Percentiles rank a stretch among this genome's conserved stretches.
Conservation (phyloP, 1,140 invertebrate species). For the Samia ricini region DNA sequence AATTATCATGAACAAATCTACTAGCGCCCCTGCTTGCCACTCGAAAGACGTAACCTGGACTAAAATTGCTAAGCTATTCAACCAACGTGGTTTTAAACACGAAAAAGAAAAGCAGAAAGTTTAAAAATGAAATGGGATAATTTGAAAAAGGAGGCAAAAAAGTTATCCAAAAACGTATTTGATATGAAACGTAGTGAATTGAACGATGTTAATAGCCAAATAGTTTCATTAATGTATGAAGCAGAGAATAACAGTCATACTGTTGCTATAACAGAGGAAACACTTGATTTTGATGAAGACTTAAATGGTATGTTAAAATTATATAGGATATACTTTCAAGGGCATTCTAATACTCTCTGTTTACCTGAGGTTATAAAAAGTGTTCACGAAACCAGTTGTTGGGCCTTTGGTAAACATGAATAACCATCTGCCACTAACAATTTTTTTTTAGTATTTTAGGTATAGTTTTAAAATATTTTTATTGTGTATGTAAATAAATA, state of each 20-base stretch:
- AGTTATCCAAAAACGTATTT: constrained; percentile 45
- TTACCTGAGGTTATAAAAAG: not conserved
- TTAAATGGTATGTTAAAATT: constrained; percentile 28
- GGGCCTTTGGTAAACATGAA: no score
- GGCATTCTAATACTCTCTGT: not conserved
- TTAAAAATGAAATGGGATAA: constrained; percentile 70
- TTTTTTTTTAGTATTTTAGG: no score
- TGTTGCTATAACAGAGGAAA: constrained; percentile 18
- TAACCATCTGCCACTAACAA: no score
- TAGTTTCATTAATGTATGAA: constrained; percentile 46
- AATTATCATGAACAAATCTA: constrained; percentile 55
- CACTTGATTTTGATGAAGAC: constrained; percentile 27
- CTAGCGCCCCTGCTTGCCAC: constrained; percentile 33
- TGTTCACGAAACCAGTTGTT: no score
- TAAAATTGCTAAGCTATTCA: constrained; percentile 54
- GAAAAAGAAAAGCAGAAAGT: constrained; percentile 39
- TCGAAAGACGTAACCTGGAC: constrained; percentile 55
- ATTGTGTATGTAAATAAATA: no score
- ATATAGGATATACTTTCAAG: no score
- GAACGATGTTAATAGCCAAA: constrained; percentile 38
- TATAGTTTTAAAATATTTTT: no score
- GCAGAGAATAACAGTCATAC: constrained; percentile 28
- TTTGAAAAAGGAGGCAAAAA: constrained; percentile 52
- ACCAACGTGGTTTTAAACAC: constrained; percentile 42
- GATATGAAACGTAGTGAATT: constrained; percentile 33